Percentiles rank a stretch among this genome's conserved stretches.
Conservation (phyloP, 2,797 vertebrate genomes). For the Sebastolobus altivelis region DNA sequence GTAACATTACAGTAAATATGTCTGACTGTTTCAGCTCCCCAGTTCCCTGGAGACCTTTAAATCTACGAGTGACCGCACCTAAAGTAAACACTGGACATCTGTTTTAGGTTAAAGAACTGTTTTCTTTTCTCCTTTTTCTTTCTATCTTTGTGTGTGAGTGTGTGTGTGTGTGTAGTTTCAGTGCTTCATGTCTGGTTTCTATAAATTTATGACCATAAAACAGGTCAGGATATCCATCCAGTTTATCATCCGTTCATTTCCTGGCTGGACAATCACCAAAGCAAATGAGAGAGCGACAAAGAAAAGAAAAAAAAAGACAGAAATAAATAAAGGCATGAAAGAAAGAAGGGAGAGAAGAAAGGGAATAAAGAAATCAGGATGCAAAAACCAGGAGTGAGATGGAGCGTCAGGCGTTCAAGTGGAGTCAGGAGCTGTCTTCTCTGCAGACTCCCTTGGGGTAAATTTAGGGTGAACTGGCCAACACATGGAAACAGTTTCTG, state of each 20-base stretch:
- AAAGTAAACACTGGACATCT: slow-evolving; percentile 47
- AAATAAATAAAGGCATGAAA: too few relatives aligned
- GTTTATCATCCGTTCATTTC: slow-evolving; percentile 63
- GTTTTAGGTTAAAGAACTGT: slow-evolving; percentile 31
- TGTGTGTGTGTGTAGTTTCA: not conserved
- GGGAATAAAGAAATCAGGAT: not conserved
- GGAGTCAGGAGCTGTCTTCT: slow-evolving; percentile 35
- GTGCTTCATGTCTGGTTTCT: slow-evolving; percentile 36
- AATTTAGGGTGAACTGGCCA: slow-evolving; percentile 36
- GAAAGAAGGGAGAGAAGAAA: not conserved
- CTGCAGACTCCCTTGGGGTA: slow-evolving; percentile 36
- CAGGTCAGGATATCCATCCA: slow-evolving; percentile 50
- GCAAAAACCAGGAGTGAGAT: not conserved
- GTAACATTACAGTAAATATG: not conserved
- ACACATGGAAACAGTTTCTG: slow-evolving; percentile 37
- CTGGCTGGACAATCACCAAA: slow-evolving; percentile 51
- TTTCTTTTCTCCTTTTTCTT: slow-evolving; percentile 11
- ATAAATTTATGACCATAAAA: slow-evolving; percentile 54
- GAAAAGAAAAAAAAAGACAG: not conserved
- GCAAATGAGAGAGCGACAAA: not conserved
- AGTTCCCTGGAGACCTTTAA: slow-evolving; percentile 3
- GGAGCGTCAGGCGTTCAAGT: not conserved
- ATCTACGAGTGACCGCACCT: slow-evolving; percentile 12
- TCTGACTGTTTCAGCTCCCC: not conserved
- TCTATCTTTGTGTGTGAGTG: not conserved